A percentile compares a stretch with the other conserved stretches of the same genome.
These are phyloP conservation scores for Pseudorectes ferrugineus DNA, from an alignment of 2,113 vertebrate genomes.

Conservation along the genomic window DNA sequence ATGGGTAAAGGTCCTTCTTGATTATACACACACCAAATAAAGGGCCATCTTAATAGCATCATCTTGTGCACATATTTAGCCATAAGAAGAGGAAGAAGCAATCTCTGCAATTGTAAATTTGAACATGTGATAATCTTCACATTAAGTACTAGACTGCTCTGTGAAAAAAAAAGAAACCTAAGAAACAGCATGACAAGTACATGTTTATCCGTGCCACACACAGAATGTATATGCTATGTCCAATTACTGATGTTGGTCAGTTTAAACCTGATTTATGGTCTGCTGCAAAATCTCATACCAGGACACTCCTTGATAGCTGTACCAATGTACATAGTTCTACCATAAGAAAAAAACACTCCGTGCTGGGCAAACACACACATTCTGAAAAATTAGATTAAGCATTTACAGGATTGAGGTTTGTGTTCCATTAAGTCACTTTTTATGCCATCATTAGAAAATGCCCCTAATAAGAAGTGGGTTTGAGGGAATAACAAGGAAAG, in stretches of 20 bases:
- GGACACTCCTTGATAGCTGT: not conserved
- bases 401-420: not conserved
- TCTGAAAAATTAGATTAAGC: not conserved
- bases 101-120: not conserved
- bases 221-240: not conserved
- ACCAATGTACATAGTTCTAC: not conserved
- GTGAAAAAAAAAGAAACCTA: not conserved
- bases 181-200: not conserved
- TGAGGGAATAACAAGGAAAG: not conserved
- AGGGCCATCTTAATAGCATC: not conserved
- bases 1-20: not conserved
- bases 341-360: not conserved
- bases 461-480: not conserved
- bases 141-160: not conserved
- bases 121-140: not conserved
- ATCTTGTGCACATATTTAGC: not conserved
- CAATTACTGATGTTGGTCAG: not conserved
- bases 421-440: not conserved
- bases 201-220: not conserved
- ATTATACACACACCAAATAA: not conserved
- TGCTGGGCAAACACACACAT: not conserved
- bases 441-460: not conserved
- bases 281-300: not conserved
- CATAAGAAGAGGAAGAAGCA: not conserved
- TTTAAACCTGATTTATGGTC: not conserved